Conservation (phyloP, 2,888 invertebrate genomes). For the Vandiemenella viatica region DNA sequence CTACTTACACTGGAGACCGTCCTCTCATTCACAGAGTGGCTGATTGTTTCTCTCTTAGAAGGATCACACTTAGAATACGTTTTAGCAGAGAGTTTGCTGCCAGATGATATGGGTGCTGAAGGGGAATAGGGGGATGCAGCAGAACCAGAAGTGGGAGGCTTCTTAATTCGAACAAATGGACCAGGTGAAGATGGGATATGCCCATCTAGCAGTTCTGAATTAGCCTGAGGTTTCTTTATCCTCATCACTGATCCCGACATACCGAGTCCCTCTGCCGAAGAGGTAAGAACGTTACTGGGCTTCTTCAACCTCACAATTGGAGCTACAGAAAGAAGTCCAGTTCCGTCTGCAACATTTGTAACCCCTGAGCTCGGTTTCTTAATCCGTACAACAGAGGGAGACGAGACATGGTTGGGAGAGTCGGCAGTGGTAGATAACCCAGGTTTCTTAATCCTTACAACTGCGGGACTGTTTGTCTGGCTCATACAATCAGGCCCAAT, state of each 20-base stretch:
- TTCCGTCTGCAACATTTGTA: not conserved
- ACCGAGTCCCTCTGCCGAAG: not conserved
- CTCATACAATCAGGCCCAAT: not conserved
- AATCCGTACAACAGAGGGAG: not conserved
- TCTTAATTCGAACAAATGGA: slow-evolving; percentile 7
- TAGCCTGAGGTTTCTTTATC: slow-evolving; percentile 2
- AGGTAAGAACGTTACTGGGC: no score
- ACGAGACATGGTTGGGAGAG: not conserved
- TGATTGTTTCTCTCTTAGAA: not conserved
- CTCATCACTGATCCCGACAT: slow-evolving; percentile 1
- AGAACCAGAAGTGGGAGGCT: slow-evolving; percentile 7
- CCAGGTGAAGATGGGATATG: not conserved
- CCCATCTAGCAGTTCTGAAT: not conserved
- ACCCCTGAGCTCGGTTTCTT: not conserved
- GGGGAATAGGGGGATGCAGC: not conserved
- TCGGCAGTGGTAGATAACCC: not conserved
- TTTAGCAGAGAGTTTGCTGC: slow-evolving; percentile 8
- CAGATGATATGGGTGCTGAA: not conserved
- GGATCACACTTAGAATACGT: slow-evolving; percentile 6
- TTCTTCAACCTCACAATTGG: not conserved
- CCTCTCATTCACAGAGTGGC: slow-evolving; percentile 6
- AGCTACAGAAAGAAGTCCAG: not conserved
- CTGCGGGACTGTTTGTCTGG: not conserved
- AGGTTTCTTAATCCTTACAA: not conserved
- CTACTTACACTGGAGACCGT: slow-evolving; percentile 1